Evolutionary conservation across 2,888 invertebrate genomes (phyloP), one percentile per base, ranked within the genome.

Genomic region (Drosophila ustulata): DNA sequence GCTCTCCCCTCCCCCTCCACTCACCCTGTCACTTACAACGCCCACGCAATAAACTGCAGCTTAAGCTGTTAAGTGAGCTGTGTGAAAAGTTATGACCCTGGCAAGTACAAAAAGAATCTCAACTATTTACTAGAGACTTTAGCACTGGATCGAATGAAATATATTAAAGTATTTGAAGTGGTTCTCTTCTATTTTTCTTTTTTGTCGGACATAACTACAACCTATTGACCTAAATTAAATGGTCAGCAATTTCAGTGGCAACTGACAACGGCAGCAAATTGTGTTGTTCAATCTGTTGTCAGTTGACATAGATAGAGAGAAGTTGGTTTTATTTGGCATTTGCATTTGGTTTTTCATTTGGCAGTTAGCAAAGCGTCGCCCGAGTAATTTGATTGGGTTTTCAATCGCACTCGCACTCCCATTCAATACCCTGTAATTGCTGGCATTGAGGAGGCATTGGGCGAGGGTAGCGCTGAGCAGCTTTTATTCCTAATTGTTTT

Each of bases 181-280:
- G 7, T 7, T 18, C 39, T 39, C 18, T 4, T 13, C 4, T 5
- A 32, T 26, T 34, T 46, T 34, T 4, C 23, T 6, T 39, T 45
- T 47, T 51, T 69, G 72, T 72, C 53, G 47, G 47, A 39, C 55
- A 65, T 53, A 76, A 71, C 73, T 41, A 55, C 63, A 75, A 64
- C 68, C 78, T 52, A 73, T 75, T 75, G 78, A 75, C 75, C 75
- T 57, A 73, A 75, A 75, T 78, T 64, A 78, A 78, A 75, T 78
- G 78, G 62, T 62, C 73, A 62, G 53, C 72, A 77, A 72, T 58
- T 74, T 66, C 58, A 58, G 13, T 77, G 61, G 47, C 18, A 18
- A 18, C 50, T 41, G 52, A 18, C 59, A 55, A 49, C 66, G 71
- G 47, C 9, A 28, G 37, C 26, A 57, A 37, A 57, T 46, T 57